phyloP scores from a whole-genome alignment of 2,113 vertebrate genomes.

The Oplegnathus fasciatus region DNA sequence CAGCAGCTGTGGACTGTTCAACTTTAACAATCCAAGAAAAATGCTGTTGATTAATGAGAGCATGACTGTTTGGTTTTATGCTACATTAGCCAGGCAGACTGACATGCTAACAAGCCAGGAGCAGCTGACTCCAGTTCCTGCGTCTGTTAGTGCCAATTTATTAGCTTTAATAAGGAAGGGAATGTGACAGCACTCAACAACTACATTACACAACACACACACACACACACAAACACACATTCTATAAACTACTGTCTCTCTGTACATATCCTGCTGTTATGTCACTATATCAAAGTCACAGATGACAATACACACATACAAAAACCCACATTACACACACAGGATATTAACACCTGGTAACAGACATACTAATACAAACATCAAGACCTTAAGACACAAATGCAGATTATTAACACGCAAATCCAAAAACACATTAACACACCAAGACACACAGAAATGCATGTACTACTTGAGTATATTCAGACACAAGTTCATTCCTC shows the following conservation, averaged over 20 bases:
- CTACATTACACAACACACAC: neutral
- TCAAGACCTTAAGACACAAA: neutral
- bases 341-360: neutral
- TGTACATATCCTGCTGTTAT: neutral
- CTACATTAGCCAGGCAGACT: conserved; percentile 37
- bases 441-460: neutral
- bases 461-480: neutral
- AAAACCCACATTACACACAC: conserved; percentile 1
- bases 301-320: neutral
- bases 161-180: conserved; percentile 18
- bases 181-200: conserved; percentile 21
- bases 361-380: neutral
- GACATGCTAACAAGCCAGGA: conserved; percentile 33
- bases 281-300: conserved; percentile 1
- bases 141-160: conserved; percentile 6
- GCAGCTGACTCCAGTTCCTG: conserved; percentile 8
- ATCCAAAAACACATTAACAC: too few relatives aligned
- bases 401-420: neutral
- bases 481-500: neutral
- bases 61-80: conserved; percentile 10
- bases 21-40: conserved; percentile 4
- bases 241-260: neutral
- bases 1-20: neutral
- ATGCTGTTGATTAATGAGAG: conserved; percentile 25
- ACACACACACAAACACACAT: neutral